Evolutionary conservation across 37 sponge, comb jelly and placozoan species (phyloP), one percentile per base, ranked within the genome.

Genomic region (Oscarella lobularis): DNA sequence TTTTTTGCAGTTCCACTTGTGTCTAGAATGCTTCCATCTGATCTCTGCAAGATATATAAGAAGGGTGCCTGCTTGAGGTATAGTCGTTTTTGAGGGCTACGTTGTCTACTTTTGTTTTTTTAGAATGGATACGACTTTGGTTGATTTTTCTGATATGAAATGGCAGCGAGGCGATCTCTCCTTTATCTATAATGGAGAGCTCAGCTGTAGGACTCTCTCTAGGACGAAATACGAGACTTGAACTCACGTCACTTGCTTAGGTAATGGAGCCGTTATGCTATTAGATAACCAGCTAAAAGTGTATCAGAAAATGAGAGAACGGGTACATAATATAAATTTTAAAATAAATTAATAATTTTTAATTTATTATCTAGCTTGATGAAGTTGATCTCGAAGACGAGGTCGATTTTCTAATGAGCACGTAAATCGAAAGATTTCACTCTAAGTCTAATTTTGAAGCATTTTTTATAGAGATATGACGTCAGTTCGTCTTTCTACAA

Each of bases 401-500:
- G n/a, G 83, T 93, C 29, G 87, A 86, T 55, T 40, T 86, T 29
- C 67, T 93, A 2, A 89, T 87, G 90, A 75, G 81, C 82, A 38
- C 41, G 5, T 40, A 65, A 73, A 66, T 3, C 2, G n/a, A 30
- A 75, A 2, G 14, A 74, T 9, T 74, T 14, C 66, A 67, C 9
- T 74, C 14, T 9, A 40, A 9, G 9, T 70, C 14, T 70, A 20
- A 29, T 70, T 70, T 9, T 31, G 29, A 70, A 70, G 9, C 14
- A 35, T 41, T 74, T 27, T 74, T 20, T 72, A 2, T n/a, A 84
- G 84, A 4, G 88, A 92, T 14, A 79, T 94, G n/a, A 81, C 85
- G 31, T 94, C 91, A 70, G 90, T 87, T 76, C 86, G 89, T 80
- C 87, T 90, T 83, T 87, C 91, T 74, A 90, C 95, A 2, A 41